These are phyloP conservation scores for Peromyscus attwateri DNA, from an alignment of 2,797 vertebrate genomes.

Conservation along the genomic window DNA sequence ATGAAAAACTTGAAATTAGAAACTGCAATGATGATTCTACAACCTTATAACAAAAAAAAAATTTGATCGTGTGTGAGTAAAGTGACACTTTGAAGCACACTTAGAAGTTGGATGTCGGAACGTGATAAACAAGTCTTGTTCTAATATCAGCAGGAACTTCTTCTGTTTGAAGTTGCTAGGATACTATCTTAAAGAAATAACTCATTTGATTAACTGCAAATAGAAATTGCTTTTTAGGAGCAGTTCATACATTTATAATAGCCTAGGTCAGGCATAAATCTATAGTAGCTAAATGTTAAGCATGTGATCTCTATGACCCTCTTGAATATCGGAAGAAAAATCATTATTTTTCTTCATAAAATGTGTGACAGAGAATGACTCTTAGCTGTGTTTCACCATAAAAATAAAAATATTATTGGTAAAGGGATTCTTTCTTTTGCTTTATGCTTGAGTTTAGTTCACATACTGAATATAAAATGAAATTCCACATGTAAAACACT, in stretches of 20 bases:
- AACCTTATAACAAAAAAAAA: constrained; percentile 57
- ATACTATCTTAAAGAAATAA: constrained; percentile 88
- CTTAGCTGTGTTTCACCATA: constrained; percentile 67
- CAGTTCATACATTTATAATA: constrained; percentile 86
- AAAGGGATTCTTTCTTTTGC: background rate
- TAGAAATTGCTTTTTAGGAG: constrained; percentile 82
- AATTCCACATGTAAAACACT: constrained; percentile 24
- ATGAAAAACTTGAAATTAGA: constrained; percentile 47
- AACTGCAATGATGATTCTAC: constrained; percentile 64
- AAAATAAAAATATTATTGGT: constrained; percentile 40
- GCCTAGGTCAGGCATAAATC: constrained; percentile 79
- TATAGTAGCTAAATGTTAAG: constrained; percentile 85
- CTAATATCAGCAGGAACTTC: constrained; percentile 82
- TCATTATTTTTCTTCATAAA: constrained; percentile 81
- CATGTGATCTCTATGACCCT: constrained; percentile 78
- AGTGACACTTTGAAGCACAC: constrained; percentile 82
- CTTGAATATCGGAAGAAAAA: constrained; percentile 81
- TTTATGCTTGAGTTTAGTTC: constrained; percentile 43
- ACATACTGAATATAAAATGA: constrained; percentile 31
- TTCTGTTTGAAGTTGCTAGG: constrained; percentile 87
- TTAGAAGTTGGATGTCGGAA: constrained; percentile 79
- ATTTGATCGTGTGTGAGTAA: constrained; percentile 75
- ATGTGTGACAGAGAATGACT: constrained; percentile 41
- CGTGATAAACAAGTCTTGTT: constrained; percentile 83
- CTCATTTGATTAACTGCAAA: constrained; percentile 89